phyloP scores from a whole-genome alignment of 2,888 invertebrate genomes.

The Plebejus anna region DNA sequence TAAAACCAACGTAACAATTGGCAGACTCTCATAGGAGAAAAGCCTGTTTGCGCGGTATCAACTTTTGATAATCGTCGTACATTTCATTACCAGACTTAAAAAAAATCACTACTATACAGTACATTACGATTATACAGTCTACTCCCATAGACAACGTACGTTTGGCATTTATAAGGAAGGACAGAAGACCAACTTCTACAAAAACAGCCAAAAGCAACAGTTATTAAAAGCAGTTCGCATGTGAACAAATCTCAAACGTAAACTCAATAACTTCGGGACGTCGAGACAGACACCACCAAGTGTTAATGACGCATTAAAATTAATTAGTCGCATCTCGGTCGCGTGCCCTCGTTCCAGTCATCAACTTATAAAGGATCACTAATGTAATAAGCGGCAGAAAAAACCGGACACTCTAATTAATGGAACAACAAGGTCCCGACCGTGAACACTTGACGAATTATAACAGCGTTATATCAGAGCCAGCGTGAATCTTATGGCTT shows the following conservation, averaged over 20 bases:
- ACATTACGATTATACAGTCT: not conserved
- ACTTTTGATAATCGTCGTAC: too few relatives aligned
- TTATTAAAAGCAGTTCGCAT: not conserved
- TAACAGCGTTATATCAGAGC: conserved; percentile 41
- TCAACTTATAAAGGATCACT: conserved; percentile 56
- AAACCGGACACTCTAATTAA: conserved; percentile 76
- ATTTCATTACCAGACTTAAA: too few relatives aligned
- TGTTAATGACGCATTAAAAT: conserved; percentile 48
- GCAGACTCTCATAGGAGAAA: not conserved
- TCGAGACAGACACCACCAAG: conserved; percentile 35
- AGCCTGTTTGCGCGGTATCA: not conserved
- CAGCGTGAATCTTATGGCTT: not conserved
- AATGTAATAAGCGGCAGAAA: conserved; percentile 71
- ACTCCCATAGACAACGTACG: not conserved
- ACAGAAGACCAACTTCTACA: not conserved
- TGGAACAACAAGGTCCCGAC: conserved; percentile 66
- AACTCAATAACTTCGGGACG: not conserved
- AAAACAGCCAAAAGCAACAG: not conserved
- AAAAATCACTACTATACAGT: too few relatives aligned
- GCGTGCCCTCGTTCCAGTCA: conserved; percentile 63
- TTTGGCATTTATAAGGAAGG: not conserved
- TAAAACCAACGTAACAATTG: too few relatives aligned
- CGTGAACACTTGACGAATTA: conserved; percentile 45
- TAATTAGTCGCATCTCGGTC: conserved; percentile 51
- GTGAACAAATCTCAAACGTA: not conserved